phyloP scores from a whole-genome alignment of 2,113 vertebrate species.

The Callospermophilus lateralis region DNA sequence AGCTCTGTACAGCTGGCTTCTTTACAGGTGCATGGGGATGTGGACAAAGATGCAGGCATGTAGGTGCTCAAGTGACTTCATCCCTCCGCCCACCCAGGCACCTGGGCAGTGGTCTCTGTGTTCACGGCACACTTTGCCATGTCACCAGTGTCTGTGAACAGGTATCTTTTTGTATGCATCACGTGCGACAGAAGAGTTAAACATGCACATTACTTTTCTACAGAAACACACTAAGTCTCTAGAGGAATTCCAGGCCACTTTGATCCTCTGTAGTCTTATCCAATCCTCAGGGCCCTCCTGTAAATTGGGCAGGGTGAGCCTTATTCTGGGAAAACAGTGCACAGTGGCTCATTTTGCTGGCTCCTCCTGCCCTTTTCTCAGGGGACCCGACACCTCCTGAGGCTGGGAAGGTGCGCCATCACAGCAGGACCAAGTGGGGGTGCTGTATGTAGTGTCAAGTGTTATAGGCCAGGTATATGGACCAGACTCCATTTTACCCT shows the following conservation, averaged over 20 bases:
- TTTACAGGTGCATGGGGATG: not conserved
- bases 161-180: not conserved
- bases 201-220: not conserved
- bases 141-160: accelerated
- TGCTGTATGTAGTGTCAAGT: too few species aligned
- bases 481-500: too few species aligned
- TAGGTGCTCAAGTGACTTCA: not conserved
- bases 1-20: accelerated
- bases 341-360: accelerated
- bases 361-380: not conserved
- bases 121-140: not conserved
- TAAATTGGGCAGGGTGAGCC: not conserved
- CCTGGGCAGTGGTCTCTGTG: not conserved
- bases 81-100: not conserved
- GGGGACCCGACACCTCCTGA: not conserved
- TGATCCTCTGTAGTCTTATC: not conserved
- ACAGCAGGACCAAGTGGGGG: not conserved
- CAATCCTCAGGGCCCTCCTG: not conserved
- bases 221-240: not conserved
- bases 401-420: not conserved
- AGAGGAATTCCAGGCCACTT: not conserved
- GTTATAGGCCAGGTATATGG: too few species aligned
- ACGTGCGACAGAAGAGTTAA: not conserved
- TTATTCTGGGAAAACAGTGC: not conserved
- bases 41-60: not conserved